Evolutionary conservation across 2,888 invertebrate genomes (phyloP).

Genomic region (Drosophila pullipes): DNA sequence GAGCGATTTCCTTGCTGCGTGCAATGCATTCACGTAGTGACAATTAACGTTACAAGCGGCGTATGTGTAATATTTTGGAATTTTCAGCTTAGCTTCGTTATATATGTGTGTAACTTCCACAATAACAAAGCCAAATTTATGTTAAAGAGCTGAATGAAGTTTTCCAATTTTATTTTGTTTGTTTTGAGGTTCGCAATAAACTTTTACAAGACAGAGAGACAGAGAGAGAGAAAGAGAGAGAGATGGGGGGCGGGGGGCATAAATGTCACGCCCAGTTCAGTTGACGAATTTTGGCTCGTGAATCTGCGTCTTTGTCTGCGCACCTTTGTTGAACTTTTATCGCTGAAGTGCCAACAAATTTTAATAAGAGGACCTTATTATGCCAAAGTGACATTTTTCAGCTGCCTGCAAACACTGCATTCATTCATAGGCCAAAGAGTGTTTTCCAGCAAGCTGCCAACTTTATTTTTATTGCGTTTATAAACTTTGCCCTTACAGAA

Average conservation of each 20-base stretch:
- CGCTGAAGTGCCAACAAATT: conserved; percentile 41
- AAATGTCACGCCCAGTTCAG: conserved; percentile 55
- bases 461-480: conserved; percentile 80
- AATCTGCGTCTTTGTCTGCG: conserved; percentile 49
- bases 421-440: conserved; percentile 29
- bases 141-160: conserved; percentile 16
- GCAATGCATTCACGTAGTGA: conserved; percentile 30
- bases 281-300: conserved; percentile 34
- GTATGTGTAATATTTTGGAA: conserved; percentile 49
- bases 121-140: conserved; percentile 33
- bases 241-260: conserved; percentile 5
- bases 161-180: conserved; percentile 18
- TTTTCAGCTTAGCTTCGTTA: conserved; percentile 26
- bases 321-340: conserved; percentile 66
- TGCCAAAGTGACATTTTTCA: conserved; percentile 68
- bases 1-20: conserved; percentile 37
- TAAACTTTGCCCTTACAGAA: conserved; percentile 75
- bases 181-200: conserved; percentile 1
- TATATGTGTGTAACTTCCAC: conserved; percentile 10
- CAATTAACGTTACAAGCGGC: conserved; percentile 46
- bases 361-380: conserved; percentile 71
- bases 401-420: conserved; percentile 22
- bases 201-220: neutral
- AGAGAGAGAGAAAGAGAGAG: too few relatives aligned
- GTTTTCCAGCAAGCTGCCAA: conserved; percentile 53